A percentile compares a stretch with the other conserved stretches of the same genome.
phyloP scores from a whole-genome alignment of 1,140 invertebrate species.

The Sycobia sp. region DNA sequence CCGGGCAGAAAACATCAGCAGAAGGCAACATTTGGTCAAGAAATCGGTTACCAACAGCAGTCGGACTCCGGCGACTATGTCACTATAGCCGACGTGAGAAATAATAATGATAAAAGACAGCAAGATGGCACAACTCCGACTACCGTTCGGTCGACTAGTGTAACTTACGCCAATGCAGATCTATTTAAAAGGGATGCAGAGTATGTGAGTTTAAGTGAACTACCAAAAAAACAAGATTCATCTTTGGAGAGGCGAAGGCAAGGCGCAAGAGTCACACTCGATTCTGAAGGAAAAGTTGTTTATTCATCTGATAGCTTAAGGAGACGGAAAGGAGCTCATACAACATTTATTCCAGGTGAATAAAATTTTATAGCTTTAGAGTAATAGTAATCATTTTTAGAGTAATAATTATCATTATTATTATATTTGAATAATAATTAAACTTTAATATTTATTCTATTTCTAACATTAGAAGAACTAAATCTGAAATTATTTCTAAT shows the following conservation, averaged over 20 bases:
- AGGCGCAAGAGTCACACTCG: slow-evolving; percentile 81
- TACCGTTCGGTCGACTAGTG: slow-evolving; percentile 44
- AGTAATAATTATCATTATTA: too few relatives aligned
- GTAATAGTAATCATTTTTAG: too few relatives aligned
- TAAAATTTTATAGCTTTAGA: too few relatives aligned
- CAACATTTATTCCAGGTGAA: slow-evolving; percentile 80
- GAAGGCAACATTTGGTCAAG: slow-evolving; percentile 39
- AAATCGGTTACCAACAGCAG: slow-evolving; percentile 51
- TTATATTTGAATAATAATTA: too few relatives aligned
- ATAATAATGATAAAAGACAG: slow-evolving; percentile 69
- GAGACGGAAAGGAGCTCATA: slow-evolving; percentile 79
- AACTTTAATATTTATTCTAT: too few relatives aligned
- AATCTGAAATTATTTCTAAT: too few relatives aligned
- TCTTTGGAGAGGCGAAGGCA: slow-evolving; percentile 65
- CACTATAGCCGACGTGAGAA: slow-evolving; percentile 80
- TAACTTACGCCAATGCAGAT: slow-evolving; percentile 54
- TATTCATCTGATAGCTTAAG: slow-evolving; percentile 87
- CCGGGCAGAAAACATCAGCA: slow-evolving; percentile 49
- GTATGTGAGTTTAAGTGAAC: slow-evolving; percentile 80
- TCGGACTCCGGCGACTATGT: slow-evolving; percentile 78
- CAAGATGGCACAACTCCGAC: slow-evolving; percentile 59
- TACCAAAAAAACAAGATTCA: slow-evolving; percentile 65
- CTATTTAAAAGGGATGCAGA: slow-evolving; percentile 67
- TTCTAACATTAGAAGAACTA: too few relatives aligned
- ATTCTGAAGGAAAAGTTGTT: slow-evolving; percentile 87